These are phyloP conservation scores for Holothuria leucospilota DNA, from an alignment of 53 echinoderm and acorn worm species.

Conservation along the genomic window DNA sequence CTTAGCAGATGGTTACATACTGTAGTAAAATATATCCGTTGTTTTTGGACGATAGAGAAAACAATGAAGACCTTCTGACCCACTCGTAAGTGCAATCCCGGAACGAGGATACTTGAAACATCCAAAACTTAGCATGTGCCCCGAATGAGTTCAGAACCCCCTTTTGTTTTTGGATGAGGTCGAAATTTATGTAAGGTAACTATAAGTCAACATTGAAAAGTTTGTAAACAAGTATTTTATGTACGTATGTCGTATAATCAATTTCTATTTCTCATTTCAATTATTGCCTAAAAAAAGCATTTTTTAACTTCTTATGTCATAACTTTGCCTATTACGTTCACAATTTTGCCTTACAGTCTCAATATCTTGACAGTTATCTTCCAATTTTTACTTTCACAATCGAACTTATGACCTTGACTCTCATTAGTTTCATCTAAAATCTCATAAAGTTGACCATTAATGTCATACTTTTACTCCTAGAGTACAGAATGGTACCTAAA, in stretches of 20 bases:
- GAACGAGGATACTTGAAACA: not conserved
- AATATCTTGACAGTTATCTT: too few species aligned
- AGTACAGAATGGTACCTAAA: too few species aligned
- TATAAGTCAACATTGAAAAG: not conserved
- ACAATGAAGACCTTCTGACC: not conserved
- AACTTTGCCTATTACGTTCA: too few species aligned
- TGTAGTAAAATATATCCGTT: not conserved
- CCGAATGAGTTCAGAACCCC: not conserved
- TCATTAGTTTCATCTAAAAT: too few species aligned
- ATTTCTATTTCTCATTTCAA: too few species aligned
- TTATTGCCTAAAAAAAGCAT: too few species aligned
- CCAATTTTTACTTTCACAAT: too few species aligned
- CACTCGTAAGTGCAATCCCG: not conserved
- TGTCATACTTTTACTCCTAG: too few species aligned
- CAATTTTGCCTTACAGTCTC: too few species aligned
- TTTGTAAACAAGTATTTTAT: not conserved
- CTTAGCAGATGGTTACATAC: not conserved
- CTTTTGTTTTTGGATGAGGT: conserved; percentile 11
- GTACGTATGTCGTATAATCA: not conserved
- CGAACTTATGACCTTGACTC: too few species aligned
- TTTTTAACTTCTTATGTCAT: too few species aligned
- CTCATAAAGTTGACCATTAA: too few species aligned
- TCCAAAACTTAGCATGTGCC: conserved; percentile 2
- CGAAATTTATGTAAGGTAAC: not conserved
- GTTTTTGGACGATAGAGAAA: not conserved